Evolutionary conservation across 2,888 invertebrate species (phyloP).

Genomic region (Hypselothyrea guttata): DNA sequence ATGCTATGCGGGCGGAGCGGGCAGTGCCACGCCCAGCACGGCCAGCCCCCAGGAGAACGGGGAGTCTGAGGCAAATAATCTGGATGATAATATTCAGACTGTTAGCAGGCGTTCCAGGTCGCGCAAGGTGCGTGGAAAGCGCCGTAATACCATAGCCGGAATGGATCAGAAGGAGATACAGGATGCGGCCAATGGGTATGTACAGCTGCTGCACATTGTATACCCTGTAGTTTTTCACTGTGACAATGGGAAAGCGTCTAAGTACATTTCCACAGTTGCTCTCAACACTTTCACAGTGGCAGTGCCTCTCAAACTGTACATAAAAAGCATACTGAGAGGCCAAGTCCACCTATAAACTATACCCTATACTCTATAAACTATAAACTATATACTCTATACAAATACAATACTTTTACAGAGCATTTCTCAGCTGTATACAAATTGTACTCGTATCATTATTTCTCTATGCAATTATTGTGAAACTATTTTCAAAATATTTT

Average conservation of each 20-base stretch:
- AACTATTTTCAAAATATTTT: constrained; percentile 23
- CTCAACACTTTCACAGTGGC: constrained; percentile 9
- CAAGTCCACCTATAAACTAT: constrained; percentile 2
- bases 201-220: constrained; percentile 62
- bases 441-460: constrained; percentile 13
- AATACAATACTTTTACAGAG: constrained; percentile 15
- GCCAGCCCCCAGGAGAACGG: constrained; percentile 61
- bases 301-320: constrained; percentile 53
- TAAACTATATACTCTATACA: not conserved
- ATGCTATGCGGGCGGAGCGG: constrained; percentile 64
- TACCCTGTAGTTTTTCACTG: not conserved
- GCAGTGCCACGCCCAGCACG: constrained; percentile 50
- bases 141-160: constrained; percentile 95
- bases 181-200: constrained; percentile 92
- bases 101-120: constrained; percentile 88
- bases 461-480: constrained; percentile 36
- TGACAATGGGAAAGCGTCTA: not conserved
- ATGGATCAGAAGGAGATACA: constrained; percentile 95
- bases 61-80: constrained; percentile 77
- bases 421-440: constrained; percentile 4
- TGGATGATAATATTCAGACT: constrained; percentile 84
- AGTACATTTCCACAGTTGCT: constrained; percentile 15
- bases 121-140: constrained; percentile 90
- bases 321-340: constrained; percentile 38
- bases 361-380: constrained; percentile 4